Base-by-base conservation (phyloP, 2,888 invertebrate genomes). In the Cerastis rubricosa region DNA sequence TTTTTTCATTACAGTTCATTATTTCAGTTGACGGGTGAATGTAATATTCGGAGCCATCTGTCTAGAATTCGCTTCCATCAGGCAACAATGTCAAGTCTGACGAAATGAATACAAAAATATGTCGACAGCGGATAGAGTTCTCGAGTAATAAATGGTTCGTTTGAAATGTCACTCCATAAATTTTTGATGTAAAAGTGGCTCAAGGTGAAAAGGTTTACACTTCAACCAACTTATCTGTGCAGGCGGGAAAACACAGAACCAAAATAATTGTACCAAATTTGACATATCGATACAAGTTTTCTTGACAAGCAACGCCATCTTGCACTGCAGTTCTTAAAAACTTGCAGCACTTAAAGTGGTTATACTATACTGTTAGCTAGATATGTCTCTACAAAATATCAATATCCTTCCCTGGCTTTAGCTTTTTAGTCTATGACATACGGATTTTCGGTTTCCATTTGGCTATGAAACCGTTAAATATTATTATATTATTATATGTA, bases 1-100 rank as follows among this genome's bases (percentile, higher is more conserved):
- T 80, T 80, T 75, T 84, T 83, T 76, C 79, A 79, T 67, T 76
- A 57, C 66, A 43, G 66, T 74, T 82, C 83, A 72, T 84, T 83
- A 83, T 85, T 85, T 76, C 69, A 83, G 66, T 79, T 82, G 85
- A 76, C 76, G 70, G 74, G 61, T 66, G 49, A 76, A 81, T 69
- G 77, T 73, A 83, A 86, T 79, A 83, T 84, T 76, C 40, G 29
- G 43, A 69, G 40, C 59, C 74, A 78, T 83, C 35, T 70, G 65
- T 86, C 78, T 70, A 71, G 67, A 65, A 78, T 83, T 78, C 54
- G 67, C 19, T 76, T 64, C 45, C 43, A 70, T 68, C 57, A 68
- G 49, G 74, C 69, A 76, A 82, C 61, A 76, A 71, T 70, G 35
- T 74, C 4, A 35, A 64, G 43, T 40, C 67, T 80, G 47, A 47